phyloP scores from a whole-genome alignment of 2,113 vertebrate species.

The Austrofundulus limnaeus region DNA sequence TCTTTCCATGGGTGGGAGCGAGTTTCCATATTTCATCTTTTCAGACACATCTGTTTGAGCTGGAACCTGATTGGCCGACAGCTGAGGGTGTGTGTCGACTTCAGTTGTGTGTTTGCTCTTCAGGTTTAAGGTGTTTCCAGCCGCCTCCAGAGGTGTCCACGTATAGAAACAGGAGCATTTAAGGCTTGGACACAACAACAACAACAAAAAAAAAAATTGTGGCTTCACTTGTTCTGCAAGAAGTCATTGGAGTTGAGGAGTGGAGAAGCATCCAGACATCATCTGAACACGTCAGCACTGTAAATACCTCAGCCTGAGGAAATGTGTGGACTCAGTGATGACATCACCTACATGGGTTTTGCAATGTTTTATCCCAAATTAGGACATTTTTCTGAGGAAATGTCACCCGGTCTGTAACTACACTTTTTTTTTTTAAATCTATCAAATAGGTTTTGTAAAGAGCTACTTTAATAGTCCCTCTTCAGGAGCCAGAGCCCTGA shows the following conservation, averaged over 20 bases:
- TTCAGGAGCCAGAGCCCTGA: no score
- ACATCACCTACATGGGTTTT: not conserved
- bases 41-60: constrained; percentile 13
- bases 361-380: not conserved
- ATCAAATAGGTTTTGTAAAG: no score
- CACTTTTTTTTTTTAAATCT: no score
- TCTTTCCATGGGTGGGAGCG: constrained; percentile 57
- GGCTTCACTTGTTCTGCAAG: not conserved
- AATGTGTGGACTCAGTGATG: not conserved
- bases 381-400: not conserved
- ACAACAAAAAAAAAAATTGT: not conserved
- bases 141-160: constrained; percentile 1
- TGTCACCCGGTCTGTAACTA: not conserved
- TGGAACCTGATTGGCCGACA: constrained; percentile 18
- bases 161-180: constrained; percentile 2
- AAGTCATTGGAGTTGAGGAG: not conserved
- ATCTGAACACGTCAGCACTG: not conserved
- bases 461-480: no score
- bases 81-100: constrained; percentile 48
- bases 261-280: not conserved
- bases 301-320: not conserved
- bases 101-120: constrained; percentile 32
- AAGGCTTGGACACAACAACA: not conserved
- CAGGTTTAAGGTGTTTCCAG: constrained; percentile 17
- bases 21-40: constrained; percentile 50